Percentiles rank a stretch among this genome's conserved stretches.
Conservation (phyloP, 23 tunicate species). For the Pegea sp. region DNA sequence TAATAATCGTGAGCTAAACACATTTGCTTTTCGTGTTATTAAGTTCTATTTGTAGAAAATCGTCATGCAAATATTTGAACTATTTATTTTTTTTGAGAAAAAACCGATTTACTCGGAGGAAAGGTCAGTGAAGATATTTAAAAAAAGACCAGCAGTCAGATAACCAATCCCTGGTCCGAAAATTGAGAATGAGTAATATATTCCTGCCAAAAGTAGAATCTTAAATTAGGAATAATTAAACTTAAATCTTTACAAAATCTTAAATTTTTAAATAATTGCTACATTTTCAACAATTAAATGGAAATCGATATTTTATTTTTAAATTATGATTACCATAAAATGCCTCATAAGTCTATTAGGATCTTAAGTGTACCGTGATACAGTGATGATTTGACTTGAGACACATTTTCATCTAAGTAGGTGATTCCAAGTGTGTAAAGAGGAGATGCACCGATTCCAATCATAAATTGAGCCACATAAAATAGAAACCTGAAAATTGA, state of each 20-base stretch:
- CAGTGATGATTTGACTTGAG: constrained; percentile 56
- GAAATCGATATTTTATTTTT: not conserved
- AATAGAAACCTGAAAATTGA: constrained; percentile 32
- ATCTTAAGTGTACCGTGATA: constrained; percentile 88
- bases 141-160: constrained; percentile 41
- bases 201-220: too few relatives aligned
- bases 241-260: too few relatives aligned
- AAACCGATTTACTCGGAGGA: constrained; percentile 6
- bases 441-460: constrained; percentile 65
- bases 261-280: too few relatives aligned
- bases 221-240: too few relatives aligned
- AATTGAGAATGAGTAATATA: constrained; percentile 47
- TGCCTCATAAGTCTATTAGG: constrained; percentile 1
- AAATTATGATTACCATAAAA: not conserved
- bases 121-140: constrained; percentile 26
- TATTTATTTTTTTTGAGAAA: too few relatives aligned
- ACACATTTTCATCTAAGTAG: constrained; percentile 84
- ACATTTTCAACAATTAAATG: too few relatives aligned
- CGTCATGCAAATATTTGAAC: too few relatives aligned
- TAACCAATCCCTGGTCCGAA: constrained; percentile 80
- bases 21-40: too few relatives aligned
- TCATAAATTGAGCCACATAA: constrained; percentile 37
- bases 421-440: constrained; percentile 70
- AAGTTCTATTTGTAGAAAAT: too few relatives aligned
- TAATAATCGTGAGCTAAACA: too few relatives aligned